A percentile compares a stretch with the other conserved stretches of the same genome.
phyloP scores from a whole-genome alignment of 2,888 invertebrate species.

The Ephialtes manifestator region DNA sequence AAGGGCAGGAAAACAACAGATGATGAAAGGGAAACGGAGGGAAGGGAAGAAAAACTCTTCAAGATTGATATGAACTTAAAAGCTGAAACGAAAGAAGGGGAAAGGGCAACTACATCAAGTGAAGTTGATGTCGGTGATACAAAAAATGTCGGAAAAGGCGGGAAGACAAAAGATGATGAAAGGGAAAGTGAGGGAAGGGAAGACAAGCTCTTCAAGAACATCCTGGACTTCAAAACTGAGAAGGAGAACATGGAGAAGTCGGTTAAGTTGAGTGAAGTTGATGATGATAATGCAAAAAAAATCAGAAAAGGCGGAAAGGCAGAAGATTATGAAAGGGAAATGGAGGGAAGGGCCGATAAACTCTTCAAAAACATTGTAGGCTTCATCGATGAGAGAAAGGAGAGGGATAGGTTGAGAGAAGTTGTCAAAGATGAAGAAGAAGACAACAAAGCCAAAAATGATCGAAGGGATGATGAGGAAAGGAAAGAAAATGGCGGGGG shows the following conservation, averaged over 20 bases:
- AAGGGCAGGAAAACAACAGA: background rate
- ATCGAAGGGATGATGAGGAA: background rate
- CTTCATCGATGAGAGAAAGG: background rate
- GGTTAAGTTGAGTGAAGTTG: constrained; percentile 41
- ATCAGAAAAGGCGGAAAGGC: background rate
- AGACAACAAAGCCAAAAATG: background rate
- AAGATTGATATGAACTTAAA: constrained; percentile 50
- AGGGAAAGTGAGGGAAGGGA: background rate
- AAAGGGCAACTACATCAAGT: constrained; percentile 44
- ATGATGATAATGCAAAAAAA: constrained; percentile 12
- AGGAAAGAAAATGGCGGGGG: background rate
- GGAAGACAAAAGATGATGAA: background rate
- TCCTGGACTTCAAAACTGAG: constrained; percentile 52
- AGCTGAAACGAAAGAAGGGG: constrained; percentile 45
- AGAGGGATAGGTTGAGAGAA: background rate
- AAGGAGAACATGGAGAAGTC: constrained; percentile 41
- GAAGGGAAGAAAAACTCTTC: background rate
- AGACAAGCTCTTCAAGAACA: constrained; percentile 13
- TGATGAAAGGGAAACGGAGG: background rate
- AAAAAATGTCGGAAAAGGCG: background rate
- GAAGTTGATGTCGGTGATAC: constrained; percentile 35
- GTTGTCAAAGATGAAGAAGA: background rate
- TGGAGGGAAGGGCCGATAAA: background rate
- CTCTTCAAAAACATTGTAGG: background rate
- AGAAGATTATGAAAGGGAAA: background rate